Base-by-base conservation (phyloP, 2,888 invertebrate genomes). In the Dryadula phaetusa region DNA sequence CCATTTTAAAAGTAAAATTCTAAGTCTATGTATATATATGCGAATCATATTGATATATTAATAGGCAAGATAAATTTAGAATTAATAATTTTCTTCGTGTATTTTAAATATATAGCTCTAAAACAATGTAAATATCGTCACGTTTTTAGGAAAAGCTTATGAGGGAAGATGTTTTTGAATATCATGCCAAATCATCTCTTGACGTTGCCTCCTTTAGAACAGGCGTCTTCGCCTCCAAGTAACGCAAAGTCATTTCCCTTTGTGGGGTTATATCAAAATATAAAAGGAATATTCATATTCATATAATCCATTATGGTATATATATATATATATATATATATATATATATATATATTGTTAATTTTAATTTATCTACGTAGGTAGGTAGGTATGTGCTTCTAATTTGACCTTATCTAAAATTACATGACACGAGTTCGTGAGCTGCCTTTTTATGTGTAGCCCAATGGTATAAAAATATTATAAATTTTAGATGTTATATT, bases 131-230 rank as follows among this genome's bases (percentile, higher is more conserved):
- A n/a, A 22, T 47, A 22, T 14, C 22, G 22, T 14, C 7, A 52
- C 16, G 1, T 52, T 28, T 3, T 52, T 28, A 52, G n/a, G n/a
- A 28, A 52, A 16, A 3, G 2, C 16, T 28, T 28, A 58, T 12
- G 37, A 62, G 4, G n/a, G 18, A 52, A 53, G 37, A 49, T 66
- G 49, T 64, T 60, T 52, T 66, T 67, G 64, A 67, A 20, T 47
- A 61, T 67, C 66, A 66, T 67, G 72, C 66, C 40, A 12, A 44
- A 67, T 70, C 72, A 72, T 67, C 67, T 61, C 37, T 68, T 54
- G 69, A 58, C 22, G 20, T 40, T 18, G 34, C 49, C 52, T 64
- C 65, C 25, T 58, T 62, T 62, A 46, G 44, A 54, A 64, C 60
- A 18, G 66, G 25, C 40, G 52, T 64, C 56, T 67, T 53, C 62